Conservation (phyloP, 1,140 invertebrate species). For the Agrypnia vestita region DNA sequence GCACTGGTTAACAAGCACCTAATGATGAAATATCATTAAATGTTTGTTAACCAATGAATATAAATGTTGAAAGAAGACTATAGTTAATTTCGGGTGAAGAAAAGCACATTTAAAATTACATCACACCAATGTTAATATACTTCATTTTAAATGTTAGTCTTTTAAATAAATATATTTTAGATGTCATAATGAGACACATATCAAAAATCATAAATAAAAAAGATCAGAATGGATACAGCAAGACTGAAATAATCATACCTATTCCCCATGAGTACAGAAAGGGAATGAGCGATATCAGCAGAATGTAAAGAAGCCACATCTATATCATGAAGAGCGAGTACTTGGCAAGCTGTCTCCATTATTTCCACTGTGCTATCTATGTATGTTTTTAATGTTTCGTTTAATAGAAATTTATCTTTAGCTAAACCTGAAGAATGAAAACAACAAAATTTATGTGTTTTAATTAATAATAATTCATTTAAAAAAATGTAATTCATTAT, state of each 20-base stretch:
- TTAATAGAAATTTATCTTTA: constrained; percentile 21
- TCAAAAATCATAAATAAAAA: not conserved
- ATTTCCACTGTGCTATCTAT: constrained; percentile 46
- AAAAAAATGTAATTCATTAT: too few relatives aligned
- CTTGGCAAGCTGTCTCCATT: constrained; percentile 47
- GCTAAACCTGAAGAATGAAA: constrained; percentile 18
- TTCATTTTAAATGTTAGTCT: too few relatives aligned
- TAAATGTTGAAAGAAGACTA: too few relatives aligned
- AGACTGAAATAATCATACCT: constrained; percentile 24
- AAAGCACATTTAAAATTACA: too few relatives aligned
- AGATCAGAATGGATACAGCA: not conserved
- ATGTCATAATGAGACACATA: too few relatives aligned
- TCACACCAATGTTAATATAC: too few relatives aligned
- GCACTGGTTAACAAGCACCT: too few relatives aligned
- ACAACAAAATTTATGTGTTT: constrained; percentile 1
- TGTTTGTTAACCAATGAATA: too few relatives aligned
- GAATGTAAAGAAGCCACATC: constrained; percentile 42
- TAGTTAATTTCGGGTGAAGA: too few relatives aligned
- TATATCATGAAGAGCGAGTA: constrained; percentile 46
- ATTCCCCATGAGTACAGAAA: constrained; percentile 22
- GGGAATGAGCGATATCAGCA: constrained; percentile 50
- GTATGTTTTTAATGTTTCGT: constrained; percentile 35
- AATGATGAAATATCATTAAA: too few relatives aligned
- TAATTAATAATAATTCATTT: too few relatives aligned
- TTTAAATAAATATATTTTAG: too few relatives aligned